Evolutionary conservation across 1,140 invertebrate species (phyloP).

Genomic region (Cheumatopsyche charites): DNA sequence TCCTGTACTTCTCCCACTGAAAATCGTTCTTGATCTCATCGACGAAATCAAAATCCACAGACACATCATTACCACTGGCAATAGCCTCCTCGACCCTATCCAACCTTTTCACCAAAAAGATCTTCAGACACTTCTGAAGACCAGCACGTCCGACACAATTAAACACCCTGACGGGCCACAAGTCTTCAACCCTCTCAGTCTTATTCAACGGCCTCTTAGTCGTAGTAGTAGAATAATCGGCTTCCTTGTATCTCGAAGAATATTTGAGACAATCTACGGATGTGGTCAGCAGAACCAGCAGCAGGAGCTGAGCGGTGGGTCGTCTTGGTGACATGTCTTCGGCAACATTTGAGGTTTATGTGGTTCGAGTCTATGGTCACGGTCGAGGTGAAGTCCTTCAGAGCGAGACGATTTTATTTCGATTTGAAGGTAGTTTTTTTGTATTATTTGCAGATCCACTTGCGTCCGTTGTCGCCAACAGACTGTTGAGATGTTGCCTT

Average conservation of each 20-base stretch:
- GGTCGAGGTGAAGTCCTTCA: not conserved
- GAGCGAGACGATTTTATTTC: not conserved
- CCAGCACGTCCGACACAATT: constrained; percentile 53
- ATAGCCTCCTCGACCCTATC: constrained; percentile 50
- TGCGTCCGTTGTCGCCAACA: not conserved
- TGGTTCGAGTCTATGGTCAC: not conserved
- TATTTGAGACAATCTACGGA: constrained; percentile 35
- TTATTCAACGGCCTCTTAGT: not conserved
- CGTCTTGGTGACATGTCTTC: constrained; percentile 18
- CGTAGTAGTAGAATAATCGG: constrained; percentile 7
- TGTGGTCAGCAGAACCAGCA: constrained; percentile 7
- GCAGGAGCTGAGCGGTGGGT: not conserved
- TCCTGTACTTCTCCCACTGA: constrained; percentile 54
- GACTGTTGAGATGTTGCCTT: constrained; percentile 12
- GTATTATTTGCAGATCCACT: not conserved
- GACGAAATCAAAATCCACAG: constrained; percentile 47
- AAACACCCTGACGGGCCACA: constrained; percentile 46
- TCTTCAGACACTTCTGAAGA: constrained; percentile 55
- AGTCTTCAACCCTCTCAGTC: constrained; percentile 13
- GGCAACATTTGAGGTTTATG: constrained; percentile 1
- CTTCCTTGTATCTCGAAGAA: constrained; percentile 43
- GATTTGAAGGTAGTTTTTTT: not conserved
- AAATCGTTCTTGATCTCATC: constrained; percentile 49
- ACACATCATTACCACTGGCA: constrained; percentile 36
- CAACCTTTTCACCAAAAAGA: constrained; percentile 55